Percentiles rank a stretch among this genome's conserved stretches.
Conservation (phyloP, 2,113 vertebrate species). For the Zingel zingel region DNA sequence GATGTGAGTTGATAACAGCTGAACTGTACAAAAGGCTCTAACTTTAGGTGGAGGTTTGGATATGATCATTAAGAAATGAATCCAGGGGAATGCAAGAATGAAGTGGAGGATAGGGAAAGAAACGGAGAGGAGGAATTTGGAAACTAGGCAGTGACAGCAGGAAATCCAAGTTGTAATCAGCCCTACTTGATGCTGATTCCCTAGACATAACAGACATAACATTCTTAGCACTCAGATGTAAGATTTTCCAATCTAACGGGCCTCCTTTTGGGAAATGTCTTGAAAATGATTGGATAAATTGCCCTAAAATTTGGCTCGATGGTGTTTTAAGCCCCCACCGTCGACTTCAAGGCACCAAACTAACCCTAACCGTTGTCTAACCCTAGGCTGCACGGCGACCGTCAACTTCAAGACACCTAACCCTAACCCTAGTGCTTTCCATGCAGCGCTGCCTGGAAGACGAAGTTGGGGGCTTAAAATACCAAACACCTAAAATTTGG, state of each 20-base stretch:
- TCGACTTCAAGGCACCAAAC: too few species aligned
- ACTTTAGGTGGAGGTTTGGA: conserved; percentile 12
- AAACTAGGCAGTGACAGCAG: conserved; percentile 43
- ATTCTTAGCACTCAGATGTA: conserved; percentile 3
- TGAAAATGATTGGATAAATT: neutral
- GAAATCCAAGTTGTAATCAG: conserved; percentile 55
- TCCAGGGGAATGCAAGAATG: conserved; percentile 34
- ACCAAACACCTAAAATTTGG: neutral
- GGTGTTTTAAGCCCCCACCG: too few species aligned
- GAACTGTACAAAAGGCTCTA: neutral
- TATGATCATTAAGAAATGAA: conserved; percentile 20
- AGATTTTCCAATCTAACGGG: neutral
- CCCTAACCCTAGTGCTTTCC: too few species aligned
- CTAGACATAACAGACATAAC: conserved; percentile 52
- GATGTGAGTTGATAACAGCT: neutral
- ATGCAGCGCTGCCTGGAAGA: too few species aligned
- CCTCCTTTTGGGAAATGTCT: neutral
- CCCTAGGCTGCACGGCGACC: too few species aligned
- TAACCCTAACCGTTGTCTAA: too few species aligned
- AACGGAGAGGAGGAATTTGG: neutral
- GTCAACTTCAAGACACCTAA: too few species aligned
- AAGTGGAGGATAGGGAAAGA: conserved; percentile 18
- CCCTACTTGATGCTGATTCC: conserved; percentile 3
- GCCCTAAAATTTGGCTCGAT: neutral
- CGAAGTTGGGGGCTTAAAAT: too few species aligned